These are phyloP conservation scores for Papilio aristodemus DNA, from an alignment of 1,140 invertebrate genomes.

Conservation along the genomic window DNA sequence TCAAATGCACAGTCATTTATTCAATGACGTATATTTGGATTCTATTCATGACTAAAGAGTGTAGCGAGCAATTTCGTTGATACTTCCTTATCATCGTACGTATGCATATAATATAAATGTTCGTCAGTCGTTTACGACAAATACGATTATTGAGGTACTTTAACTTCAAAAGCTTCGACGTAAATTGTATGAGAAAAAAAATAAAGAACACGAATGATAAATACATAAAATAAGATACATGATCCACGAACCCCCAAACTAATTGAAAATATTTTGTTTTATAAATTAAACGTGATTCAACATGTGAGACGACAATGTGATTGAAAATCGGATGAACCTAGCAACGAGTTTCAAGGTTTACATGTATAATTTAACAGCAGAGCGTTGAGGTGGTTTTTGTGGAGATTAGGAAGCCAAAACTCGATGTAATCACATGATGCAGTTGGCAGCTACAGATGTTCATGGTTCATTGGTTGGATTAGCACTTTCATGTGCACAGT, in stretches of 20 bases:
- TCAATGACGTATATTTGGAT: conserved; percentile 72
- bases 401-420: conserved; percentile 20
- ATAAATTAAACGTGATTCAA: too few relatives aligned
- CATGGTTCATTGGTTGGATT: conserved; percentile 52
- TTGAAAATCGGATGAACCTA: neutral
- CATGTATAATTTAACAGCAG: neutral
- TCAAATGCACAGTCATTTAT: conserved; percentile 79
- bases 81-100: conserved; percentile 12
- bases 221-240: neutral
- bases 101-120: conserved; percentile 26
- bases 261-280: too few relatives aligned
- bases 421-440: conserved; percentile 3
- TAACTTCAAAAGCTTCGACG: neutral
- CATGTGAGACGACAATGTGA: too few relatives aligned
- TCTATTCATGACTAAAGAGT: conserved; percentile 63
- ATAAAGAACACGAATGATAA: too few relatives aligned
- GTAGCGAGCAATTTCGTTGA: conserved; percentile 23
- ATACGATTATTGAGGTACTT: neutral
- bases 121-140: neutral
- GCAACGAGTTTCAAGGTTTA: neutral
- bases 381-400: neutral
- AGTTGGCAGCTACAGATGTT: conserved; percentile 44
- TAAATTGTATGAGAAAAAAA: neutral
- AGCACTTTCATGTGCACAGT: conserved; percentile 47
- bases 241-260: neutral